Conservation (phyloP, 37 sponge, comb jelly and placozoan genomes). For the Theonella swinhoei region DNA sequence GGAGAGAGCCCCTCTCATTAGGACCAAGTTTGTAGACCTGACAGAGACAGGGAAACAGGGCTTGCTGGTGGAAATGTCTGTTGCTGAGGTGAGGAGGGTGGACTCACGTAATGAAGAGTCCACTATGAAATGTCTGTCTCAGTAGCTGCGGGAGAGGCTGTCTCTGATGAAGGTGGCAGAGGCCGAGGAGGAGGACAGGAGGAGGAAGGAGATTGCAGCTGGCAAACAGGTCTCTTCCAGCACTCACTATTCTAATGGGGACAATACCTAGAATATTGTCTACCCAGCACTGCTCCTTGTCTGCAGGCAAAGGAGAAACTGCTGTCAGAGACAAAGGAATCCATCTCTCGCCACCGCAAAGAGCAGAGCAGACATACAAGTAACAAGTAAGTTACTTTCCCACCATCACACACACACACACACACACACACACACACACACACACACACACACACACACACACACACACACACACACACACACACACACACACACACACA, state of each 20-base stretch:
- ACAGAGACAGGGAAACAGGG: slow-evolving; percentile 90
- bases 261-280: neutral
- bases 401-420: too few relatives aligned
- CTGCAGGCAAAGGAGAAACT: slow-evolving; percentile 65
- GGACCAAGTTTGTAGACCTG: slow-evolving; percentile 89
- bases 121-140: neutral
- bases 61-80: slow-evolving; percentile 93
- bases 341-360: slow-evolving; percentile 39
- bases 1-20: slow-evolving; percentile 86
- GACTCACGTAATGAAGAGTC: neutral
- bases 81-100: slow-evolving; percentile 78
- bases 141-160: slow-evolving; percentile 84
- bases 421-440: too few relatives aligned
- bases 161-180: slow-evolving; percentile 74
- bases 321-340: slow-evolving; percentile 50
- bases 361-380: slow-evolving; percentile 53
- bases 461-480: neutral
- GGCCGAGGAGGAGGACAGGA: slow-evolving; percentile 82
- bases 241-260: too few relatives aligned
- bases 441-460: too few relatives aligned
- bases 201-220: slow-evolving; percentile 79
- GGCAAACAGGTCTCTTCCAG: slow-evolving; percentile 67
- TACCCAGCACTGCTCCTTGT: neutral
- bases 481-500: neutral
- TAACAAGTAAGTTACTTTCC: slow-evolving; percentile 36